Percentiles rank a stretch among this genome's conserved stretches.
Conservation (phyloP, 2,113 vertebrate genomes). For the Potamarius usumacintae region DNA sequence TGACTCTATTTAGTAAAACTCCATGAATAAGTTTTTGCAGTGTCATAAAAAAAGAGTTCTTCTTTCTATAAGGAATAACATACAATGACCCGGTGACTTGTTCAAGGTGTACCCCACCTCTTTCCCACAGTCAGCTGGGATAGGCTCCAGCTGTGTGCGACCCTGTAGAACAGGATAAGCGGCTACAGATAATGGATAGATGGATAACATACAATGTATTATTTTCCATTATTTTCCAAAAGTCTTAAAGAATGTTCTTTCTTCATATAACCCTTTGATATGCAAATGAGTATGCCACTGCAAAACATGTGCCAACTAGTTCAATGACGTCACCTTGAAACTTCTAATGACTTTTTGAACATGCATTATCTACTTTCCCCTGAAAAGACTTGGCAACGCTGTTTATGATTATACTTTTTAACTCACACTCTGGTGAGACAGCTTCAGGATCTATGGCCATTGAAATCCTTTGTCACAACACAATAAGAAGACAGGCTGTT, state of each 20-base stretch:
- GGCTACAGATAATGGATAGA: no score
- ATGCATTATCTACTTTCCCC: background rate
- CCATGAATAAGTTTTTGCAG: background rate
- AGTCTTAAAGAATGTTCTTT: background rate
- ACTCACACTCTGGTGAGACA: background rate
- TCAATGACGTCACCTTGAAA: background rate
- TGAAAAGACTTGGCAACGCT: background rate
- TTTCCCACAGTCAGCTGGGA: no score
- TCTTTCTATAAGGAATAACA: background rate
- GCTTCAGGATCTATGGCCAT: background rate
- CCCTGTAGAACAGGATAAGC: no score
- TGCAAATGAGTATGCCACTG: background rate
- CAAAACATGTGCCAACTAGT: background rate
- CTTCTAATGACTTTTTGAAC: background rate
- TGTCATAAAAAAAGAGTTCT: background rate
- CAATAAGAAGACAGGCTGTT: background rate
- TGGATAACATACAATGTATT: background rate
- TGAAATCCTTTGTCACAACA: background rate
- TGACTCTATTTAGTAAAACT: background rate
- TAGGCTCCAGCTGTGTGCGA: no score
- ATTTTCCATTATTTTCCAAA: background rate
- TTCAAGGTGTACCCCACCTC: no score
- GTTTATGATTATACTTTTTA: background rate
- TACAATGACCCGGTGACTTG: background rate
- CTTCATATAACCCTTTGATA: background rate